Percentiles rank a stretch among this genome's conserved stretches.
These are phyloP conservation scores for Luperina testacea DNA, from an alignment of 2,888 invertebrate species.

Conservation along the genomic window DNA sequence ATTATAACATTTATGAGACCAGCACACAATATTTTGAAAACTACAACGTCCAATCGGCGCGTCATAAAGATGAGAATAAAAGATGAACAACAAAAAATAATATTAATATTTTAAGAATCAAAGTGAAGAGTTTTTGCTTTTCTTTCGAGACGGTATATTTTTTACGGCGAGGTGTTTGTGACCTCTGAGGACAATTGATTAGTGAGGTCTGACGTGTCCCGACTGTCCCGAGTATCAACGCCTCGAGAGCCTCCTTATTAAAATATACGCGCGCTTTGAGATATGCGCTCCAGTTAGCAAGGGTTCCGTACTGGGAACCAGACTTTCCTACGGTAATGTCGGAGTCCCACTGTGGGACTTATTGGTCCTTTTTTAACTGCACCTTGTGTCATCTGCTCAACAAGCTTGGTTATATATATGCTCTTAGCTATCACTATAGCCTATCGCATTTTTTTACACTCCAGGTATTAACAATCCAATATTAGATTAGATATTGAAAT, in stretches of 20 bases:
- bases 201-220: conserved; percentile 70
- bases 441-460: background rate
- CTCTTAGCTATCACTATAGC: background rate
- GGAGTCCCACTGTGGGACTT: background rate
- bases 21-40: conserved; percentile 42
- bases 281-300: conserved; percentile 16
- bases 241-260: conserved; percentile 72
- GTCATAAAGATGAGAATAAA: conserved; percentile 51
- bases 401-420: background rate
- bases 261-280: conserved; percentile 50
- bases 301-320: conserved; percentile 63
- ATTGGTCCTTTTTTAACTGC: background rate
- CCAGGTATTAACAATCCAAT: conserved; percentile 3
- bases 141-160: conserved; percentile 61
- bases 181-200: conserved; percentile 79
- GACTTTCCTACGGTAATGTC: background rate
- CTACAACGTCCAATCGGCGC: conserved; percentile 47
- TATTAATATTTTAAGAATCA: conserved; percentile 71
- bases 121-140: conserved; percentile 69
- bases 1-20: conserved; percentile 7
- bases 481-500: conserved; percentile 26
- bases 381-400: background rate
- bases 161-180: conserved; percentile 67
- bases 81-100: conserved; percentile 68
- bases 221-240: conserved; percentile 67